Conservation (phyloP, 2,888 invertebrate species). For the Subacronicta megacephala region DNA sequence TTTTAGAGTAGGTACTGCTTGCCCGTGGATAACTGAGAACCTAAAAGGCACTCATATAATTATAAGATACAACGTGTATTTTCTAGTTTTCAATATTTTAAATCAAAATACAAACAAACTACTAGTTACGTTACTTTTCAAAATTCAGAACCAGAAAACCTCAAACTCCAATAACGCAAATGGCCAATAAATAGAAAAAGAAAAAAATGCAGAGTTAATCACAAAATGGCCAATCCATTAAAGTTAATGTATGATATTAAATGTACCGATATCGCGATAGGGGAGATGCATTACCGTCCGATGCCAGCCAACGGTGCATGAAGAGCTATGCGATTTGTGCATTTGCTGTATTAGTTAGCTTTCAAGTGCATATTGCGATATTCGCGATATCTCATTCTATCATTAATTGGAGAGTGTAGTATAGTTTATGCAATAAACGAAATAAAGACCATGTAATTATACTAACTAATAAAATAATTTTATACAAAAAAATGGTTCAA, state of each 20-base stretch:
- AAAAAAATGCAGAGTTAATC: slow-evolving; percentile 68
- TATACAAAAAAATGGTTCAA: no score
- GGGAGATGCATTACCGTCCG: slow-evolving; percentile 73
- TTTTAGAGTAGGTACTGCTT: no score
- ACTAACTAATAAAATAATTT: no score
- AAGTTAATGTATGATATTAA: slow-evolving; percentile 78
- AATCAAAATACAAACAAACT: no score
- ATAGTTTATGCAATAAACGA: no score
- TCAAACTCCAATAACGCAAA: slow-evolving; percentile 47
- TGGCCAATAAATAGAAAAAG: slow-evolving; percentile 53
- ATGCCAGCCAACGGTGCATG: slow-evolving; percentile 76
- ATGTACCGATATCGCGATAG: slow-evolving; percentile 63
- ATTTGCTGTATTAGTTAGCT: slow-evolving; percentile 71
- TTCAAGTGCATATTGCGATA: slow-evolving; percentile 38
- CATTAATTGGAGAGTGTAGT: slow-evolving; percentile 20
- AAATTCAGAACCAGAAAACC: slow-evolving; percentile 17
- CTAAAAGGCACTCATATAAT: no score
- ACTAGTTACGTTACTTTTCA: not conserved
- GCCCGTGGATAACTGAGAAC: no score
- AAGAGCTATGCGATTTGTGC: slow-evolving; percentile 70
- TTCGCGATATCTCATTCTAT: slow-evolving; percentile 29
- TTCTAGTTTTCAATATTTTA: no score
- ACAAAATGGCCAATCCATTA: slow-evolving; percentile 86
- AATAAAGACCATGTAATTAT: no score
- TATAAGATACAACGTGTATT: no score